These are phyloP conservation scores for Cynaeus angustus DNA, from an alignment of 2,888 invertebrate species.

Conservation along the genomic window DNA sequence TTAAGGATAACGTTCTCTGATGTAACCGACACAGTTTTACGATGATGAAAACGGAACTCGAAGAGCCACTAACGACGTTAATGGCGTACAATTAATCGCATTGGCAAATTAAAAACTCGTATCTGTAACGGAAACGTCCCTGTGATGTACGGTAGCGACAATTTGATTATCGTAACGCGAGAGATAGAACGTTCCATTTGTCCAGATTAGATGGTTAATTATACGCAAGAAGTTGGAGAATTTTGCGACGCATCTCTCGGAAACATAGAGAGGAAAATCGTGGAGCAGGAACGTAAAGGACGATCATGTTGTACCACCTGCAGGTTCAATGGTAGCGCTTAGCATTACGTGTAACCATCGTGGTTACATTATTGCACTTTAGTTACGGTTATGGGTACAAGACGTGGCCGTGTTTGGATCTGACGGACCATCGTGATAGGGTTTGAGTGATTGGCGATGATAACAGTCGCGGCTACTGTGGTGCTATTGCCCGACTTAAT, in stretches of 20 bases:
- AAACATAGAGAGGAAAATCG: slow-evolving; percentile 24
- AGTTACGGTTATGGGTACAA: slow-evolving; percentile 55
- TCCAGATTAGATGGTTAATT: slow-evolving; percentile 46
- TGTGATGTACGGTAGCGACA: slow-evolving; percentile 46
- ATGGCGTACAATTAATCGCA: slow-evolving; percentile 39
- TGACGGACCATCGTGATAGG: slow-evolving; percentile 61
- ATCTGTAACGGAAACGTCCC: slow-evolving; percentile 49
- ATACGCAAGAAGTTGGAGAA: slow-evolving; percentile 21
- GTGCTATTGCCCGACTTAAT: slow-evolving; percentile 28
- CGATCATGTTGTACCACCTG: slow-evolving; percentile 44
- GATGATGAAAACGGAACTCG: slow-evolving; percentile 30
- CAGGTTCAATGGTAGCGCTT: slow-evolving; percentile 46
- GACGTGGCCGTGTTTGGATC: slow-evolving; percentile 57
- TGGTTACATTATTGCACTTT: slow-evolving; percentile 57
- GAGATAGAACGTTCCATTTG: slow-evolving; percentile 46
- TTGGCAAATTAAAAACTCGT: slow-evolving; percentile 31
- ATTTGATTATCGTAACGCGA: slow-evolving; percentile 38
- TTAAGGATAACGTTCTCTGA: slow-evolving; percentile 19
- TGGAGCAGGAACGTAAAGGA: slow-evolving; percentile 28
- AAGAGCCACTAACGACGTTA: slow-evolving; percentile 28
- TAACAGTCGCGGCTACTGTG: slow-evolving; percentile 50
- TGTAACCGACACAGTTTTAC: slow-evolving; percentile 25
- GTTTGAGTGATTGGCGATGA: slow-evolving; percentile 60
- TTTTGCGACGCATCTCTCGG: slow-evolving; percentile 1
- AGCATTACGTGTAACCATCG: slow-evolving; percentile 45